Base-by-base conservation (phyloP, 2,797 vertebrate genomes). In the Sebastes trivittatus region DNA sequence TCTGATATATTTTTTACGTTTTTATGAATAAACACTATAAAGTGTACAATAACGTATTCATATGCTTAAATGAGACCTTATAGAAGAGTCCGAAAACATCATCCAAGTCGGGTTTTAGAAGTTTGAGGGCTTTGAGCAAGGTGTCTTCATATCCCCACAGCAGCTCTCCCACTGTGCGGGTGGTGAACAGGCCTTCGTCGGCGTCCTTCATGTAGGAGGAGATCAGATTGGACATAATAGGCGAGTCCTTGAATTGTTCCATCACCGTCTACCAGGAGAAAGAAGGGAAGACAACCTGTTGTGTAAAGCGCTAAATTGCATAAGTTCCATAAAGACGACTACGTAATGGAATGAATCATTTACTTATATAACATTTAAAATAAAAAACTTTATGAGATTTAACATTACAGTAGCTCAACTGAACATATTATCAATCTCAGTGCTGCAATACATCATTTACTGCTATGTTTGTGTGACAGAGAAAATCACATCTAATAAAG, bases 121-220 rank as follows among this genome's bases (percentile, higher is more conserved):
- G 0, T 1, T 94, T 91, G 20, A 97, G 58, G 2, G 86, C 10
- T 49, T 93, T 94, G 14, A 99, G 94, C 7, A 99, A 85, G 20
- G 54, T 80, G 69, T 99, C 98, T 70, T 94, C 95, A 85, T 99
- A 99, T 30, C 98, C 98, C 98, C 98, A 99, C 18, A 99, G 96
- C 29, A 98, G 89, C 16, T 98, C 96, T 0, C 96, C 91, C 2
- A 97, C 97, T 0, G 95, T 95, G 85, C 13, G 96, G 0, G 95
- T 96, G 5, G 88, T 90, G 59, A 99, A 99, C 66, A 99, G 72
- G 0, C 94, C 94, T 54, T 95, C 93, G 0, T 13, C 42, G 0
- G 1, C 8, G 1, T 64, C 32, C 20, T 0, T 91, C 95, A 96
- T 95, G 75, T 90, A 90, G 58, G 84, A 22, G 0, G 92, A 86